These are phyloP conservation scores for Craterocephalus amniculus DNA, from an alignment of 2,797 vertebrate species.

Conservation along the genomic window DNA sequence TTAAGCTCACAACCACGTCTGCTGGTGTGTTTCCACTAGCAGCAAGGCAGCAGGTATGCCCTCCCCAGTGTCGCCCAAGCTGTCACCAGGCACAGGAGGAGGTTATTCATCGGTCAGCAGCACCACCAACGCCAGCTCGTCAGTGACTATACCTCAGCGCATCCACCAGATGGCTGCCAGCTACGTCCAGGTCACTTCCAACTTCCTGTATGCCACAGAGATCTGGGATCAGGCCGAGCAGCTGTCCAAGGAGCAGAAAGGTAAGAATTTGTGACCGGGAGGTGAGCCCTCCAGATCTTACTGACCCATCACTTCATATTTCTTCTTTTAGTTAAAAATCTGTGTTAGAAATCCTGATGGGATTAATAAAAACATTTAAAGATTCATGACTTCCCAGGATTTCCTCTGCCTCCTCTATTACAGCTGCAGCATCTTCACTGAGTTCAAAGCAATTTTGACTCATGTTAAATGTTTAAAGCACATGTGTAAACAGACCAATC, in stretches of 20 bases:
- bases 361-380: not conserved
- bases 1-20: not conserved
- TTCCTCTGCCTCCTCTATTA: not conserved
- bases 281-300: not conserved
- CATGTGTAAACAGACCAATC: not conserved
- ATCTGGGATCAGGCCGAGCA: slow-evolving; percentile 99
- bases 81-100: slow-evolving; percentile 94
- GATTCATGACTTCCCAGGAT: not conserved
- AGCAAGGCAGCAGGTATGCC: slow-evolving; percentile 97
- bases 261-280: slow-evolving; percentile 66
- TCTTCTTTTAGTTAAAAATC: not conserved
- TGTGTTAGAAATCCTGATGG: not conserved
- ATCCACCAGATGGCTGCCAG: slow-evolving; percentile 99
- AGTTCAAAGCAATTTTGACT: too few species aligned
- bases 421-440: not conserved
- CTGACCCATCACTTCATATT: not conserved
- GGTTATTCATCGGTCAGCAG: slow-evolving; percentile 90
- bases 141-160: slow-evolving; percentile 97
- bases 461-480: not conserved
- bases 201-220: slow-evolving; percentile 97
- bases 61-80: slow-evolving; percentile 97
- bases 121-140: slow-evolving; percentile 90
- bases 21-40: slow-evolving; percentile 24
- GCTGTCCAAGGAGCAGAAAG: slow-evolving; percentile 95
- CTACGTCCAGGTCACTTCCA: slow-evolving; percentile 98